phyloP scores from a whole-genome alignment of 2,797 vertebrate species.

The Trematomus bernacchii region DNA sequence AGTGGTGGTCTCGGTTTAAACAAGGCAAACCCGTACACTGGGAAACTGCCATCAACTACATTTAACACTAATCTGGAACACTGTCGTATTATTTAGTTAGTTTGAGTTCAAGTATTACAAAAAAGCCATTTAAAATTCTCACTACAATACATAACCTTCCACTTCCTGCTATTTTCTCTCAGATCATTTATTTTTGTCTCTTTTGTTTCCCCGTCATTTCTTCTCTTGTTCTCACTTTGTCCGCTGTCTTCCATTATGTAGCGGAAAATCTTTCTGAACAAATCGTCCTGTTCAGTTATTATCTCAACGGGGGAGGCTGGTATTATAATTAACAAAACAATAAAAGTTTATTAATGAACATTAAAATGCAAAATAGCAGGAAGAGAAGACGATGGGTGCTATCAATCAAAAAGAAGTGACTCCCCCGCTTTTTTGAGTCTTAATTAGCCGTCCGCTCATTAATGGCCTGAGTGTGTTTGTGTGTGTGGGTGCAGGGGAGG shows the following conservation, averaged over 20 bases:
- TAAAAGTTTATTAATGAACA: conserved; percentile 99
- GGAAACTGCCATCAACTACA: conserved; percentile 21
- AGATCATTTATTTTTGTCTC: conserved; percentile 19
- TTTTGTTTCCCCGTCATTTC: conserved; percentile 38
- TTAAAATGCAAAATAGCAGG: conserved; percentile 98
- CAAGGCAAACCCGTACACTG: conserved; percentile 28
- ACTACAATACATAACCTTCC: conserved; percentile 2
- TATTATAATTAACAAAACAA: conserved; percentile 99
- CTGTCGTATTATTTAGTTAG: conserved; percentile 35
- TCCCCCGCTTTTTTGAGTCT: conserved; percentile 93
- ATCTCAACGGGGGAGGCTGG: conserved; percentile 88
- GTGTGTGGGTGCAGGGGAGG: conserved; percentile 85
- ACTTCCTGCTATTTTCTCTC: conserved; percentile 35
- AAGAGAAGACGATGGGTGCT: conserved; percentile 86
- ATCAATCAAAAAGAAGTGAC: conserved; percentile 94
- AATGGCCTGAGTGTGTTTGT: conserved; percentile 91
- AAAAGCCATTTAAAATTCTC: conserved; percentile 17
- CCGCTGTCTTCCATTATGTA: conserved; percentile 71
- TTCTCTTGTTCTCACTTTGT: conserved; percentile 42
- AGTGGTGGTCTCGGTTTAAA: conserved; percentile 42
- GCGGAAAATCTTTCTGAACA: conserved; percentile 78
- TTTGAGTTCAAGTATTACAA: conserved; percentile 39
- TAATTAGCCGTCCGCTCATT: conserved; percentile 98
- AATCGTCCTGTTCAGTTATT: conserved; percentile 83
- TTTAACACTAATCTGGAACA: conserved; percentile 31